Evolutionary conservation across 2,888 invertebrate species (phyloP).

Genomic region (Heterodera filipjevi): DNA sequence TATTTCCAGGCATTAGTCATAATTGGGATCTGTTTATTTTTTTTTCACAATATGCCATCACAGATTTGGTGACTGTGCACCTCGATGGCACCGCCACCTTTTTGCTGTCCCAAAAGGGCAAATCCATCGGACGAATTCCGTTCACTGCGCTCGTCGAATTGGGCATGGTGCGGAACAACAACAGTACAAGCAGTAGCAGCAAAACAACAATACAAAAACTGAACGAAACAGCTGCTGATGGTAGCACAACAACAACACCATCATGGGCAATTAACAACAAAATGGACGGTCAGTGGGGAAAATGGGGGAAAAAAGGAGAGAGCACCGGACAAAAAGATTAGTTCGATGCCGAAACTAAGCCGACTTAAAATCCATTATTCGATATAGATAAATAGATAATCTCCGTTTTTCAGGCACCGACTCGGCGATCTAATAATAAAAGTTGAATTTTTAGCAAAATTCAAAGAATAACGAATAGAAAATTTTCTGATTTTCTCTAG

Average conservation of each 20-base stretch:
- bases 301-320: too few relatives aligned
- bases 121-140: conserved; percentile 45
- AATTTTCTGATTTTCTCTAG: too few relatives aligned
- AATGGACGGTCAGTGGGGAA: conserved; percentile 4
- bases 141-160: conserved; percentile 41
- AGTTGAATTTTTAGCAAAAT: too few relatives aligned
- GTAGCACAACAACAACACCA: neutral
- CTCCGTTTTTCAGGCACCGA: too few relatives aligned
- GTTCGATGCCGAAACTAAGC: too few relatives aligned
- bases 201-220: neutral
- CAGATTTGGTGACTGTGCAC: conserved; percentile 33
- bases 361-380: too few relatives aligned
- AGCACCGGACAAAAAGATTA: too few relatives aligned
- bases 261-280: neutral
- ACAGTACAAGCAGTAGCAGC: neutral
- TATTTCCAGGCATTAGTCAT: too few relatives aligned
- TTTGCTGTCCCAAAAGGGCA: conserved; percentile 37
- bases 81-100: conserved; percentile 46
- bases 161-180: conserved; percentile 6
- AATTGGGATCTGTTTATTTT: too few relatives aligned
- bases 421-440: too few relatives aligned
- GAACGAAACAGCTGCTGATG: neutral
- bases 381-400: too few relatives aligned
- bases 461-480: too few relatives aligned
- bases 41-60: neutral